These are phyloP conservation scores for Nomada hirtipes DNA, from an alignment of 2,888 invertebrate genomes.

Conservation along the genomic window DNA sequence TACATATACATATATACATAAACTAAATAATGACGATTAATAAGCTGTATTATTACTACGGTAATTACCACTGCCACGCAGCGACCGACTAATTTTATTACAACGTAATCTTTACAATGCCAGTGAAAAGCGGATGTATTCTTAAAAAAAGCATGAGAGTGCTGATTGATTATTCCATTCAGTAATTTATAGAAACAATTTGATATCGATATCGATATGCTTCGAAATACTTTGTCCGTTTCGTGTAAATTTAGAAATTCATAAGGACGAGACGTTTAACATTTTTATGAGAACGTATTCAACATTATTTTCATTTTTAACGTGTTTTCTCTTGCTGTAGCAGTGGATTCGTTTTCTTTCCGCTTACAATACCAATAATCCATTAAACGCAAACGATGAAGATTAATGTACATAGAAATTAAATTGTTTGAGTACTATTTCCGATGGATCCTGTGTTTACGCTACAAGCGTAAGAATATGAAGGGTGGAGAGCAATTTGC, in stretches of 20 bases:
- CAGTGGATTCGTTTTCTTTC: conserved; percentile 66
- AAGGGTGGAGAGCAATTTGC: conserved; percentile 67
- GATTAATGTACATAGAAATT: conserved; percentile 78
- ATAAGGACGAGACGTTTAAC: conserved; percentile 25
- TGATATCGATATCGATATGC: conserved; percentile 33
- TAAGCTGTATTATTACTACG: conserved; percentile 56
- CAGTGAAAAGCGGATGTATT: conserved; percentile 58
- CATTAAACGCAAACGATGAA: conserved; percentile 38
- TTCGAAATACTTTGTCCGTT: conserved; percentile 50
- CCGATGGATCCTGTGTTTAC: conserved; percentile 70
- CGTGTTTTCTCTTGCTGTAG: conserved; percentile 48
- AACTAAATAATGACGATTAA: conserved; percentile 62
- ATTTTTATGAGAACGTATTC: conserved; percentile 34
- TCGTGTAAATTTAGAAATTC: conserved; percentile 47
- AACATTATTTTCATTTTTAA: conserved; percentile 30
- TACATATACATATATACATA: conserved; percentile 47
- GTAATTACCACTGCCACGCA: conserved; percentile 44
- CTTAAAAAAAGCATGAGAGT: conserved; percentile 49
- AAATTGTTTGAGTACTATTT: conserved; percentile 77
- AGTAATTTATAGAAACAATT: conserved; percentile 51
- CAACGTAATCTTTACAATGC: conserved; percentile 53
- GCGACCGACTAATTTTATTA: conserved; percentile 63
- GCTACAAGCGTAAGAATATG: conserved; percentile 41
- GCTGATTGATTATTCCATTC: conserved; percentile 40
- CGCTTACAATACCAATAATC: conserved; percentile 62